Base-by-base conservation (phyloP, 2,888 invertebrate species). In the Diadromus collaris region DNA sequence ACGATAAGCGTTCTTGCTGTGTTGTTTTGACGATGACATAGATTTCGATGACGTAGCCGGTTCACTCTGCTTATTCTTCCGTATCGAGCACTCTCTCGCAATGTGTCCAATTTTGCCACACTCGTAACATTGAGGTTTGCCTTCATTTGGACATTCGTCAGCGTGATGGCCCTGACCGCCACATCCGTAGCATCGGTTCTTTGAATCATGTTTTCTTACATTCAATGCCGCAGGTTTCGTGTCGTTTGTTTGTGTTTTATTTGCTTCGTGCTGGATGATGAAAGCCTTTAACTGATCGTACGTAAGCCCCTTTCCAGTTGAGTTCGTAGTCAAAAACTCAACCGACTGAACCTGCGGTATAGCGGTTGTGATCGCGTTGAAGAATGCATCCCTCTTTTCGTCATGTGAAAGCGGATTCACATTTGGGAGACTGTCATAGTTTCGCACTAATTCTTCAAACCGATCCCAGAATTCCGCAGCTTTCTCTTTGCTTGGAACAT, bases 321-420 rank as follows among this genome's bases (percentile, higher is more conserved):
- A 64, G 41, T 74, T 78, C 64, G 68, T 75, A 6, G 80, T 79
- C 76, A 82, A 61, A 32, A 82, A 81, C n/a, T 81, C 78, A 67
- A 80, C 58, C 13, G 65, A 73, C 46, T 82, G 78, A 13, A 79
- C 77, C 10, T 78, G 74, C 9, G 78, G 79, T 44, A 83, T 68
- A 54, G 76, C 67, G 9, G 67, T 56, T 41, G 72, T 78, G 29
- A 81, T 74, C 32, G 81, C 81, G 38, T 73, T 75, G 41, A 73
- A 61, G 54, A 81, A 81, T 16, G 79, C 76, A 69, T 82, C 82
- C 41, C 80, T 54, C 69, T 83, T 83, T 69, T 82, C 80, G 9
- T 75, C 69, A 60, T 82, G 76, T 13, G 80, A 74, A 19, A 83
- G 70, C 13, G 73, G 73, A 44, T 38, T 76, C 19, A 65, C 63